phyloP scores from a whole-genome alignment of 1,140 invertebrate species.

The Hormaphis cornu region DNA sequence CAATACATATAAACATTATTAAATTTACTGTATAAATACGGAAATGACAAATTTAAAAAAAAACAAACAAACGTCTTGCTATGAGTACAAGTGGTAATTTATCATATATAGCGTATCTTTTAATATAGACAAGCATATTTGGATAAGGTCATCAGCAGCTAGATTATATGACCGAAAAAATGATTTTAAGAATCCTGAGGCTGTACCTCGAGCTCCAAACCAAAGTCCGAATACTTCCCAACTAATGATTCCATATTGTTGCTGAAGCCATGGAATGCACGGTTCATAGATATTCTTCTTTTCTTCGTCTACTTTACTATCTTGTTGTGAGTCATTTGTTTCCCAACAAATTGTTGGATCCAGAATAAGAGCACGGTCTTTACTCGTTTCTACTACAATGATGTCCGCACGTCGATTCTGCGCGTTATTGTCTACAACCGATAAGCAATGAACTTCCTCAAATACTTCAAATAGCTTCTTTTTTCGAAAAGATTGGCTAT shows the following conservation, averaged over 20 bases:
- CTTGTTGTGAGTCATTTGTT: not conserved
- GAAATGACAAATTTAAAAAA: not conserved
- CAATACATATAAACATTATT: not conserved
- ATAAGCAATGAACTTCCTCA: not conserved
- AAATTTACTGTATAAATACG: not conserved
- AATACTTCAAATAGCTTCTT: not conserved
- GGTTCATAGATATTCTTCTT: not conserved
- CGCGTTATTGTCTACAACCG: not conserved
- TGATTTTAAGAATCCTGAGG: not conserved
- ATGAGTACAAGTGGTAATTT: too few relatives aligned
- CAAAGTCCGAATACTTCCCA: not conserved
- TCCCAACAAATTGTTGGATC: not conserved
- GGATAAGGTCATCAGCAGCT: not conserved
- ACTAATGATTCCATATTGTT: not conserved
- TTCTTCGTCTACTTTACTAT: not conserved
- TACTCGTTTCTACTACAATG: not conserved
- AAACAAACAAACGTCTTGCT: too few relatives aligned
- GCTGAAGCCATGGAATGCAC: not conserved
- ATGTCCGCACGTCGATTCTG: not conserved
- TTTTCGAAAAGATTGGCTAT: not conserved
- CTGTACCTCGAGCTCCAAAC: not conserved
- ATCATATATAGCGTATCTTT: too few relatives aligned
- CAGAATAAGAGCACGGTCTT: not conserved
- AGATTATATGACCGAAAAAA: not conserved
- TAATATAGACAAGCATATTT: too few relatives aligned